Percentiles rank a stretch among this genome's conserved stretches.
Conservation (phyloP, 2,888 invertebrate genomes). For the Agrochola macilenta region DNA sequence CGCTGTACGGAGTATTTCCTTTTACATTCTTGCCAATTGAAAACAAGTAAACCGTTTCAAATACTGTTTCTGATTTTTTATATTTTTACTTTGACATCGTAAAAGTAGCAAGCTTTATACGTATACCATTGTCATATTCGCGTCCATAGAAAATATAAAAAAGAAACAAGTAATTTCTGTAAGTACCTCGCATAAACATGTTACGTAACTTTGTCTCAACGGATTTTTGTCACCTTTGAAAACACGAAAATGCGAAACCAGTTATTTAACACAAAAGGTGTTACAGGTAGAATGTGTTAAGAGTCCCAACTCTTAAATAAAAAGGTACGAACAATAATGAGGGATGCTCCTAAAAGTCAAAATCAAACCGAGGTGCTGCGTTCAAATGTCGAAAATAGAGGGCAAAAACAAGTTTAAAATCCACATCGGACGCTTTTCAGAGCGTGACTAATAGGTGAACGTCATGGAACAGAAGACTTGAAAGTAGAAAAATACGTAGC, state of each 20-base stretch:
- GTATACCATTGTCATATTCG: background rate
- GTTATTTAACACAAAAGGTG: constrained; percentile 55
- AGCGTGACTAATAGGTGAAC: constrained; percentile 86
- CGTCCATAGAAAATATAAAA: background rate
- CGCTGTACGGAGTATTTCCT: background rate
- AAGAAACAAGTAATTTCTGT: constrained; percentile 21
- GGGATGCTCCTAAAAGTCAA: constrained; percentile 67
- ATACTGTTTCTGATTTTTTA: constrained; percentile 2
- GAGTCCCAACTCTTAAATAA: constrained; percentile 63
- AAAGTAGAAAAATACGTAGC: constrained; percentile 86
- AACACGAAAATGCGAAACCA: constrained; percentile 44
- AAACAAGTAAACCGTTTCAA: constrained; percentile 8
- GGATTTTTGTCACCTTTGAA: constrained; percentile 46
- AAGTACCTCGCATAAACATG: constrained; percentile 21
- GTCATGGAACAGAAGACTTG: constrained; percentile 86
- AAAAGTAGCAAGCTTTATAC: background rate
- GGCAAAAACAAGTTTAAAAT: constrained; percentile 78
- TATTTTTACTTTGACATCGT: background rate
- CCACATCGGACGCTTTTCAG: constrained; percentile 82
- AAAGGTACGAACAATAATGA: constrained; percentile 66
- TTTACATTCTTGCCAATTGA: constrained; percentile 28
- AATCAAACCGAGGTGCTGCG: constrained; percentile 68
- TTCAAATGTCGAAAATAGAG: constrained; percentile 74
- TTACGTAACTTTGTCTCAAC: constrained; percentile 17
- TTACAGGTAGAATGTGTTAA: constrained; percentile 55